Evolutionary conservation across 64 coral and sea anemone genomes (phyloP).

Genomic region (Porites australiensis): DNA sequence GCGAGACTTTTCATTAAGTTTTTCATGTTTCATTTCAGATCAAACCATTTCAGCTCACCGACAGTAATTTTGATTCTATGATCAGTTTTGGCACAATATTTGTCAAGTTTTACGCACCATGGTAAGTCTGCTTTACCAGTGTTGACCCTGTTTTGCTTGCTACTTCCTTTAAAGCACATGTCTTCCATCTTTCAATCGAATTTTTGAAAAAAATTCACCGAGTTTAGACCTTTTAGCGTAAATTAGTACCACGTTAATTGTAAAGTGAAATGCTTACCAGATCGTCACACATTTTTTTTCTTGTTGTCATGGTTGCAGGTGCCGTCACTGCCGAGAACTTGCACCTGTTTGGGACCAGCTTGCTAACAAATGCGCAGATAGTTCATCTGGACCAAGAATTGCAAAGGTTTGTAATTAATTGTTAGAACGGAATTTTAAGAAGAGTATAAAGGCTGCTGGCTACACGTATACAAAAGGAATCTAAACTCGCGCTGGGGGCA

Average conservation of each 20-base stretch:
- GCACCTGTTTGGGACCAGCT: slow-evolving; percentile 87
- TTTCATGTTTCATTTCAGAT: slow-evolving; percentile 59
- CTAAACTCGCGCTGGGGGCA: no score
- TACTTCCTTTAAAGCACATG: not conserved
- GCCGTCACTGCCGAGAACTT: slow-evolving; percentile 79
- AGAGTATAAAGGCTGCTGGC: no score
- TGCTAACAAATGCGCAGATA: slow-evolving; percentile 90
- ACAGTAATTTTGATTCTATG: slow-evolving; percentile 75
- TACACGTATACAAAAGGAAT: no score
- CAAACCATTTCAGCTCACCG: slow-evolving; percentile 78
- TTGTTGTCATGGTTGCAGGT: slow-evolving; percentile 38
- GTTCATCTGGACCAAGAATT: slow-evolving; percentile 83
- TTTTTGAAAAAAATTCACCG: no score
- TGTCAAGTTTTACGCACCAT: slow-evolving; percentile 86
- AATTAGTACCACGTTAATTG: no score
- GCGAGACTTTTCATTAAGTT: not conserved
- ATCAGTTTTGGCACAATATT: slow-evolving; percentile 76
- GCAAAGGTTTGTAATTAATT: slow-evolving; percentile 60
- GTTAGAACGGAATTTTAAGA: not conserved
- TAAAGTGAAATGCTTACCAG: no score
- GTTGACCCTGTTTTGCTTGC: no score
- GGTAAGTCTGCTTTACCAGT: slow-evolving; percentile 49
- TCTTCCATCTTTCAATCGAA: no score
- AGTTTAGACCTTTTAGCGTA: no score
- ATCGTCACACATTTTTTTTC: not conserved